A percentile compares a stretch with the other conserved stretches of the same genome.
phyloP scores from a whole-genome alignment of 1,140 invertebrate species.

The Bombus pascuorum region DNA sequence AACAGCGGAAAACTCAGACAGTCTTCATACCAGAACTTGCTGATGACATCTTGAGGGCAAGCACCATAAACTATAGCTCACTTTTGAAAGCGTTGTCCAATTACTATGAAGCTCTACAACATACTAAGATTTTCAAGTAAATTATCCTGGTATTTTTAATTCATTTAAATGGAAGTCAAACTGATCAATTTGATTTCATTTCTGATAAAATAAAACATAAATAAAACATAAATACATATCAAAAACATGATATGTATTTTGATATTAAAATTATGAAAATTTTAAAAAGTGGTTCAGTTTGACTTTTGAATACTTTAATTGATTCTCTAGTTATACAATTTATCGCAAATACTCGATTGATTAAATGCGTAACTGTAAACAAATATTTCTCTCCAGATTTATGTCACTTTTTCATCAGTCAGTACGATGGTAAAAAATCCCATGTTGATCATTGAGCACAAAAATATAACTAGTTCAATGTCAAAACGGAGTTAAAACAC shows the following conservation, averaged over 20 bases:
- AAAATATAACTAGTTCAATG: neutral
- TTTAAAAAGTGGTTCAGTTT: neutral
- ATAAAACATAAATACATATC: no score
- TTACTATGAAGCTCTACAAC: constrained; percentile 57
- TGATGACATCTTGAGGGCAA: constrained; percentile 63
- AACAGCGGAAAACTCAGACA: constrained; percentile 24
- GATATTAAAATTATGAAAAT: neutral
- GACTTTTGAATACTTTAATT: neutral
- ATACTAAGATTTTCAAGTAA: constrained; percentile 74
- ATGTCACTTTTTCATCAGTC: neutral
- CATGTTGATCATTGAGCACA: neutral
- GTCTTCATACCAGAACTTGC: constrained; percentile 49
- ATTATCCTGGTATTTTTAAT: constrained; percentile 32
- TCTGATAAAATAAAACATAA: neutral
- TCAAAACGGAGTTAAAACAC: neutral
- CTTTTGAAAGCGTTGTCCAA: constrained; percentile 59
- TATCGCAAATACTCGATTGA: neutral
- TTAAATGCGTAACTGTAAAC: neutral
- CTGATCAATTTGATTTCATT: neutral
- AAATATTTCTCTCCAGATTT: neutral
- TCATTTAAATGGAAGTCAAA: no score
- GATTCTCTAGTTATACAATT: no score
- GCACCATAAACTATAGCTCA: constrained; percentile 65
- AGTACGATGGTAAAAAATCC: neutral
- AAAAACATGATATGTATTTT: neutral